Evolutionary conservation across 2,797 vertebrate species (phyloP).

Genomic region (Lepilemur septentrionalis): DNA sequence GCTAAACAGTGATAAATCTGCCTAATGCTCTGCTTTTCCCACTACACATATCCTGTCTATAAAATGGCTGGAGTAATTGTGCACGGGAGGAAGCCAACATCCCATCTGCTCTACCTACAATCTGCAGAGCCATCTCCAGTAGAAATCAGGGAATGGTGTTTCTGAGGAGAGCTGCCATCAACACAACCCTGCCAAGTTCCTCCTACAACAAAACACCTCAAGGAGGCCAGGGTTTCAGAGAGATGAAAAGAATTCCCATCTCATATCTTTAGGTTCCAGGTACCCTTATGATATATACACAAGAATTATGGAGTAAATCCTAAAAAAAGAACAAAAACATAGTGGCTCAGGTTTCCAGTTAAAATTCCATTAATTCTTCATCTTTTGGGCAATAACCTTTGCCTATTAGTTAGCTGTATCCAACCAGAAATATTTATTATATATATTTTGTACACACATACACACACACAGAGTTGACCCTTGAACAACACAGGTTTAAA

Average conservation of each 20-base stretch:
- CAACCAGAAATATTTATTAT: not conserved
- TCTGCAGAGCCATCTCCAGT: not conserved
- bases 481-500: not conserved
- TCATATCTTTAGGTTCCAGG: not conserved
- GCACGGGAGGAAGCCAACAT: not conserved
- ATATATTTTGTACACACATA: not conserved
- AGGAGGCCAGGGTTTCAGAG: not conserved
- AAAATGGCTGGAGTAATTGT: not conserved
- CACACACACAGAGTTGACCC: no score
- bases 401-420: not conserved
- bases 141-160: not conserved
- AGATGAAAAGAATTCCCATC: not conserved
- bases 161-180: not conserved
- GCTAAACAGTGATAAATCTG: not conserved
- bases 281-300: not conserved
- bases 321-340: not conserved
- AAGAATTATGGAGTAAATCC: not conserved
- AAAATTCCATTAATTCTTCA: not conserved
- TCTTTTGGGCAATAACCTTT: not conserved
- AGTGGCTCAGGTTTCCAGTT: not conserved
- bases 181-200: not conserved
- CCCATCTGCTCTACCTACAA: not conserved
- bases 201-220: not conserved
- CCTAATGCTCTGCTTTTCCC: not conserved
- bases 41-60: not conserved